These are phyloP conservation scores for Argyrosomus regius DNA, from an alignment of 2,797 vertebrate species.

Conservation along the genomic window DNA sequence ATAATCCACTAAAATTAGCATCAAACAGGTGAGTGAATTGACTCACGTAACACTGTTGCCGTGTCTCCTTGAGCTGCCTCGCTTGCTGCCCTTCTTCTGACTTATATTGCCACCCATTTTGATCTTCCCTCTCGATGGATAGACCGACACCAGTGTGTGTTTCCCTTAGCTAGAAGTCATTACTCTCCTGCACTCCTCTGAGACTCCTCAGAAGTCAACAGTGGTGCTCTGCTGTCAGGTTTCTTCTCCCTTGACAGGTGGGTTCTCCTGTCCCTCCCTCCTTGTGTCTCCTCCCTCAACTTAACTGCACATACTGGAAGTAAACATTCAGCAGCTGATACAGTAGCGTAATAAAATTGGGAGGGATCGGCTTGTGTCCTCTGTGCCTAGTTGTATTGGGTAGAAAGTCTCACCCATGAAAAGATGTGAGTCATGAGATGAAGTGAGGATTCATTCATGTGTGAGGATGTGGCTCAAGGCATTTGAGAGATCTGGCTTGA, in stretches of 20 bases:
- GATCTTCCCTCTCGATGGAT: constrained; percentile 8
- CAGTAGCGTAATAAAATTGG: constrained; percentile 28
- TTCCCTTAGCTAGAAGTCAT: constrained; percentile 31
- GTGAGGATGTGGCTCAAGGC: constrained; percentile 43
- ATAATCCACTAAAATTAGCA: neutral
- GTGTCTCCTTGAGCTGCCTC: constrained; percentile 44
- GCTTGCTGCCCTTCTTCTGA: constrained; percentile 65
- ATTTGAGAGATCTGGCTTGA: constrained; percentile 62
- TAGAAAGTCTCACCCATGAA: constrained; percentile 52
- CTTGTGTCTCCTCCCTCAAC: constrained; percentile 67
- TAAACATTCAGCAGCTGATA: constrained; percentile 39
- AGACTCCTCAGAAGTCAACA: constrained; percentile 1
- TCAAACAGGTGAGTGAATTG: constrained; percentile 33
- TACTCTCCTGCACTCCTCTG: constrained; percentile 5
- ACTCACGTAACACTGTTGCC: constrained; percentile 70
- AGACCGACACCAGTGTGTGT: neutral
- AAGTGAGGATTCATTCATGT: constrained; percentile 36
- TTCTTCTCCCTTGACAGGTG: constrained; percentile 63
- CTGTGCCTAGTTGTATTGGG: constrained; percentile 7
- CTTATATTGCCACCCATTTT: constrained; percentile 77
- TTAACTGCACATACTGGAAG: constrained; percentile 7
- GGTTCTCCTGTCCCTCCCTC: constrained; percentile 46
- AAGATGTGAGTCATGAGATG: constrained; percentile 66
- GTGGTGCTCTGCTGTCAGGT: constrained; percentile 22
- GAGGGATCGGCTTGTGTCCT: constrained; percentile 20